phyloP scores from a whole-genome alignment of 2,113 vertebrate species.

The Otis tarda region DNA sequence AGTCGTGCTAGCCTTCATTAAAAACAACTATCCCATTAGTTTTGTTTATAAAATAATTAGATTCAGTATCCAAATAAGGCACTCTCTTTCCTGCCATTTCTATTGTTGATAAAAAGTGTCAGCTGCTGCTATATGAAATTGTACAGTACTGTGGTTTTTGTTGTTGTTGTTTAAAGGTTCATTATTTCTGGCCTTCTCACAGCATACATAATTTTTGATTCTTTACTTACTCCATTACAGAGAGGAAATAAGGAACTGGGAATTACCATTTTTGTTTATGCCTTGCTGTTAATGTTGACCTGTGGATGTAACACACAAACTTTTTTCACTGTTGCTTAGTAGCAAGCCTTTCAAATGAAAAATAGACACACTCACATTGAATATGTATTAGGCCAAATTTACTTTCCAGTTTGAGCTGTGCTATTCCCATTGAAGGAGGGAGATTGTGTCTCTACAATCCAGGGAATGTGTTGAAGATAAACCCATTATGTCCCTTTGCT shows the following conservation, averaged over 20 bases:
- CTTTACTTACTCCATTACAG: background rate
- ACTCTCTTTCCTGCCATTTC: background rate
- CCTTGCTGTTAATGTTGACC: background rate
- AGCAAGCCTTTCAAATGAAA: slow-evolving; percentile 9
- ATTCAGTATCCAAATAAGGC: background rate
- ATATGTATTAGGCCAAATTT: background rate
- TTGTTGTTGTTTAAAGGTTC: background rate
- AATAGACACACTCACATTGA: background rate
- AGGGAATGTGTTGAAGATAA: background rate
- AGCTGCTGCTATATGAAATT: background rate
- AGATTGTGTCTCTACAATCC: background rate
- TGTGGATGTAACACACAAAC: background rate
- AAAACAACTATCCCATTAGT: background rate
- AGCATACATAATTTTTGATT: background rate
- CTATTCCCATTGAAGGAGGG: background rate
- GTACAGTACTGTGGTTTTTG: background rate
- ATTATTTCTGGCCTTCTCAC: background rate
- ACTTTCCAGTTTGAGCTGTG: background rate
- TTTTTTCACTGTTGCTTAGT: background rate
- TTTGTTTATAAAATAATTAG: background rate
- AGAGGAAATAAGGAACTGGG: background rate
- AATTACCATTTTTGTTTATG: background rate
- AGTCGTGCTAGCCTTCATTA: background rate
- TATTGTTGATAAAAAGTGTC: background rate
- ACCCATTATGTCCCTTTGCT: background rate